A percentile compares a stretch with the other conserved stretches of the same genome.
Conservation (phyloP, 1,140 invertebrate genomes). For the Thaumatotibia leucotreta region DNA sequence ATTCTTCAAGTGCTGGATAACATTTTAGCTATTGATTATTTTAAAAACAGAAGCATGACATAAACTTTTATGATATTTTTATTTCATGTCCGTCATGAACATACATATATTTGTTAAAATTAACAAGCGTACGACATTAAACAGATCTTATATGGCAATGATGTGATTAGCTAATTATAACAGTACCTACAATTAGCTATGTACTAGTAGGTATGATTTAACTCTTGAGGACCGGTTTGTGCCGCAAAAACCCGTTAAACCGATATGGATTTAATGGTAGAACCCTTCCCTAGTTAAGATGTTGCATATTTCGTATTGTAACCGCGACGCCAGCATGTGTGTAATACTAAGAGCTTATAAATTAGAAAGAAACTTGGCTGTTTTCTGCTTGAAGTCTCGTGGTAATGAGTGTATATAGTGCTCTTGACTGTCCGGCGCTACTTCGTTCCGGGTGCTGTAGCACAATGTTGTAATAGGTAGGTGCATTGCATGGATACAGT, state of each 20-base stretch:
- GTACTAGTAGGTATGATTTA: conserved; percentile 23
- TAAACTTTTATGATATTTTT: conserved; percentile 11
- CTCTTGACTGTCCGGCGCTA: no score
- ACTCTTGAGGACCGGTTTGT: conserved; percentile 10
- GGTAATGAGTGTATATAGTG: no score
- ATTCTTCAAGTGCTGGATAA: background rate
- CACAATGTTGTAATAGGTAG: no score
- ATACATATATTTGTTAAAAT: conserved; percentile 20
- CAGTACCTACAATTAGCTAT: conserved; percentile 21
- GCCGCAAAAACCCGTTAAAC: background rate
- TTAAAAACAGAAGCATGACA: background rate
- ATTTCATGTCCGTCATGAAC: conserved; percentile 20
- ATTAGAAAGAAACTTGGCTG: no score
- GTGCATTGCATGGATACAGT: no score
- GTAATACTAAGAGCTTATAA: no score
- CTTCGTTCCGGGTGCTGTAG: no score
- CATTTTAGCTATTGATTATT: background rate
- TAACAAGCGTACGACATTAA: conserved; percentile 20
- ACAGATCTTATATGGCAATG: conserved; percentile 36
- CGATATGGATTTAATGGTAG: background rate
- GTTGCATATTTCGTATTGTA: no score
- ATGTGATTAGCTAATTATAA: conserved; percentile 42
- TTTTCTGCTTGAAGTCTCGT: no score
- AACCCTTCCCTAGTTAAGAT: background rate
- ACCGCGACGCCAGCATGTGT: no score